These are phyloP conservation scores for Rotaria macrura DNA, from an alignment of 2,888 invertebrate species.

Conservation along the genomic window DNA sequence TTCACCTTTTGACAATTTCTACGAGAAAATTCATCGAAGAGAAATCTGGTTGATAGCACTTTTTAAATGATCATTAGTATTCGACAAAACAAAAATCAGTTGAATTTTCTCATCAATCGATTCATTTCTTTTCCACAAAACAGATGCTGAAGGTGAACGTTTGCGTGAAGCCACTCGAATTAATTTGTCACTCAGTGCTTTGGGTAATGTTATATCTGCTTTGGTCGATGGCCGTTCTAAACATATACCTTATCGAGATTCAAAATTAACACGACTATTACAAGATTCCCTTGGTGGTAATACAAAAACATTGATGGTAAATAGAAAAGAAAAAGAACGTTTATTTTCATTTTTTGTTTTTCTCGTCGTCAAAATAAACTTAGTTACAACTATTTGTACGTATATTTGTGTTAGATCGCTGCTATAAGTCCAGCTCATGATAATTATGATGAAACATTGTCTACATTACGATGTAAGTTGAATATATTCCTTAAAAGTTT, in stretches of 20 bases:
- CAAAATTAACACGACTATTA: slow-evolving; percentile 68
- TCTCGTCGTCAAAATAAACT: too few species aligned
- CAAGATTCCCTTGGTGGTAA: slow-evolving; percentile 63
- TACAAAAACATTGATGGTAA: slow-evolving; percentile 69
- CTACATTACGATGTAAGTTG: slow-evolving; percentile 57
- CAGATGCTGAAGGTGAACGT: slow-evolving; percentile 70
- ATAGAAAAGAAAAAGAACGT: too few species aligned
- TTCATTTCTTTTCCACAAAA: too few species aligned
- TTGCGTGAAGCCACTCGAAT: slow-evolving; percentile 79
- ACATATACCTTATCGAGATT: slow-evolving; percentile 70
- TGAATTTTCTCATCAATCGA: too few species aligned
- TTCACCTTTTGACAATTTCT: too few species aligned
- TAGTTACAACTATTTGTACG: too few species aligned
- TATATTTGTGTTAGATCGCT: slow-evolving; percentile 48
- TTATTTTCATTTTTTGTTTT: too few species aligned
- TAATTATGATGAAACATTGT: slow-evolving; percentile 72
- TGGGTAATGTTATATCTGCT: slow-evolving; percentile 79
- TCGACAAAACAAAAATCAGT: too few species aligned
- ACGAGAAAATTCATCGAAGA: too few species aligned
- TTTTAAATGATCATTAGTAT: too few species aligned
- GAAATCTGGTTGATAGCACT: too few species aligned
- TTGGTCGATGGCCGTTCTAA: slow-evolving; percentile 69
- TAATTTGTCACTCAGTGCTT: slow-evolving; percentile 71
- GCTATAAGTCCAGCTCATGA: slow-evolving; percentile 70
- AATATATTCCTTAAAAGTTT: background rate